Conservation (phyloP, 1,140 invertebrate genomes). For the Danaus melanippus region DNA sequence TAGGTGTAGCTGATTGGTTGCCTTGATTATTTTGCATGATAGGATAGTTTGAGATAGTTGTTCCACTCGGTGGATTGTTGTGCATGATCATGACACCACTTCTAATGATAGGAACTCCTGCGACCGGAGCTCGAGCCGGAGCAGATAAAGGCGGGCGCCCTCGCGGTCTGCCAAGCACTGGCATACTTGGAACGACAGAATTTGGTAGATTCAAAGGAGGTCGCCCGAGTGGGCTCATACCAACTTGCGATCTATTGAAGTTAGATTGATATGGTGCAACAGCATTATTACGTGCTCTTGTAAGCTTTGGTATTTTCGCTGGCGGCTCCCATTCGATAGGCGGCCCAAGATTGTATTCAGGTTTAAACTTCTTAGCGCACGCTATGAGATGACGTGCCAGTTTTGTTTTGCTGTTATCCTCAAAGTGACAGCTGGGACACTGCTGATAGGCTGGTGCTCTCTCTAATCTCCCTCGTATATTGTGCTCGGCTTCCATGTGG, state of each 20-base stretch:
- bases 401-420: slow-evolving; percentile 94
- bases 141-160: slow-evolving; percentile 53
- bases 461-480: slow-evolving; percentile 86
- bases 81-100: slow-evolving; percentile 67
- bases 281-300: slow-evolving; percentile 66
- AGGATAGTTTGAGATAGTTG: slow-evolving; percentile 60
- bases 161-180: slow-evolving; percentile 47
- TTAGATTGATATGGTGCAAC: slow-evolving; percentile 51
- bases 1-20: slow-evolving; percentile 74
- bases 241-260: slow-evolving; percentile 49
- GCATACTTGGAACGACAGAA: slow-evolving; percentile 37
- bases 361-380: slow-evolving; percentile 92
- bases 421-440: slow-evolving; percentile 94
- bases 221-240: slow-evolving; percentile 43
- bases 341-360: slow-evolving; percentile 88
- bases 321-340: slow-evolving; percentile 92
- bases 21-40: slow-evolving; percentile 52
- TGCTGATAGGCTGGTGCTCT: slow-evolving; percentile 91
- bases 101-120: slow-evolving; percentile 60
- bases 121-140: slow-evolving; percentile 43
- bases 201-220: slow-evolving; percentile 46
- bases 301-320: slow-evolving; percentile 86
- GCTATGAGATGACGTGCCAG: slow-evolving; percentile 89
- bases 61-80: slow-evolving; percentile 52
- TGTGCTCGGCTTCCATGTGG: slow-evolving; percentile 94